Evolutionary conservation across 2,888 invertebrate genomes (phyloP), one percentile per base, ranked within the genome.

Genomic region (Pyrrhia umbra): DNA sequence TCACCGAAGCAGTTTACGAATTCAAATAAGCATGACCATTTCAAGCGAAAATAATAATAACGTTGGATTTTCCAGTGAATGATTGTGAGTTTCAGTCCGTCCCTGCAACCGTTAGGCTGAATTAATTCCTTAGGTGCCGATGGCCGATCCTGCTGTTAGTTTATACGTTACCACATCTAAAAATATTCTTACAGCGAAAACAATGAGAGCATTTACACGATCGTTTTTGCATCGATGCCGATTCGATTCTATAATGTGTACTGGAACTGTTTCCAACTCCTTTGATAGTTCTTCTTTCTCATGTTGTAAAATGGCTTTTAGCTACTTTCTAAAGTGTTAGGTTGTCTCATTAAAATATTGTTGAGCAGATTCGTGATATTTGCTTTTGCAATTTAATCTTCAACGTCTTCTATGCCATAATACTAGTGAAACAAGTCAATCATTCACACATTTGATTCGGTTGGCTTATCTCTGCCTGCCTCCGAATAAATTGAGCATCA

Each of bases 21-120:
- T 68, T 67, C 58, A 63, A 71, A 75, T 61, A 21, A 58, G 72
- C 75, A 52, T 75, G 78, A 69, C 69, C 57, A 57, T 65, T 62
- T 62, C 50, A 47, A 59, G 51, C 59, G 2, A 77, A 65, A 77
- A 65, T 69, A 54, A 65, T 76, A 54, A 57, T 57, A 34, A 39
- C 9, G 18, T 57, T 40, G 20, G 50, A 63, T 37, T 77, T 67
- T 67, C 73, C 59, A 76, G 37, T 63, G 55, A 58, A 47, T 63
- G 63, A 58, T 50, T 75, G 42, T 25, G 18, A 52, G 46, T 37
- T 75, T 42, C 18, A 68, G 37, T 51, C 42, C 54, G 55, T 47
- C 52, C 46, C 45, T 58, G 62, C 34, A 18, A 18, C 68, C 34
- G 60, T 54, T 74, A 45, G 23, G 23, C 37, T 56, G 42, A 58